Conservation (phyloP, 2,113 vertebrate species). For the Eublepharis macularius region DNA sequence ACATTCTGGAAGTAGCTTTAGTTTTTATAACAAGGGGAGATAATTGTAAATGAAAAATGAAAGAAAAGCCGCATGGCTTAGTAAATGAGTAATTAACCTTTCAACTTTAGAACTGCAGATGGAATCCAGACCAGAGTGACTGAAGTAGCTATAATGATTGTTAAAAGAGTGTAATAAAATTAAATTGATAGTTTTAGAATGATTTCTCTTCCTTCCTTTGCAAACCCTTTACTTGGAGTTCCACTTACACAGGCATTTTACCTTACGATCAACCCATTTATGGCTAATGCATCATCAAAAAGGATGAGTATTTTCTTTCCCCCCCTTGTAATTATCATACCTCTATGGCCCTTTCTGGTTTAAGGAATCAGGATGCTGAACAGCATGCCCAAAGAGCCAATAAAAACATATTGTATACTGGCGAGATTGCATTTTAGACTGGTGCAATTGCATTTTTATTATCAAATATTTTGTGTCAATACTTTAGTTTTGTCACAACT, state of each 20-base stretch:
- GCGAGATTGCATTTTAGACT: not conserved
- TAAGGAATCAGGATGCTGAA: constrained; percentile 7
- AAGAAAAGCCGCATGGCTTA: constrained; percentile 63
- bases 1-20: constrained; percentile 47
- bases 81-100: constrained; percentile 76
- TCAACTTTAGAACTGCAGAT: constrained; percentile 56
- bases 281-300: not conserved
- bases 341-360: constrained; percentile 2
- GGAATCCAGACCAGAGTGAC: constrained; percentile 64
- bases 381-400: not conserved
- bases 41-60: constrained; percentile 75
- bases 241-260: constrained; percentile 20
- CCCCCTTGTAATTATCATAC: constrained; percentile 12
- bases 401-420: not conserved
- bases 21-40: constrained; percentile 66
- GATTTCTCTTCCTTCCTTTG: constrained; percentile 52
- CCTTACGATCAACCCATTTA: not conserved
- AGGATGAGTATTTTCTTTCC: not conserved
- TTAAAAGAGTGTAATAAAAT: constrained; percentile 52
- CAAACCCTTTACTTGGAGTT: constrained; percentile 32
- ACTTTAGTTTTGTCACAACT: not conserved
- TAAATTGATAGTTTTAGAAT: constrained; percentile 52
- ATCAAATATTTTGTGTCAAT: not conserved
- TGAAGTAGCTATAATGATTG: constrained; percentile 50
- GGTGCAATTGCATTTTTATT: not conserved